Evolutionary conservation across 2,888 invertebrate species (phyloP).

Genomic region (Leptogaster cylindrica): DNA sequence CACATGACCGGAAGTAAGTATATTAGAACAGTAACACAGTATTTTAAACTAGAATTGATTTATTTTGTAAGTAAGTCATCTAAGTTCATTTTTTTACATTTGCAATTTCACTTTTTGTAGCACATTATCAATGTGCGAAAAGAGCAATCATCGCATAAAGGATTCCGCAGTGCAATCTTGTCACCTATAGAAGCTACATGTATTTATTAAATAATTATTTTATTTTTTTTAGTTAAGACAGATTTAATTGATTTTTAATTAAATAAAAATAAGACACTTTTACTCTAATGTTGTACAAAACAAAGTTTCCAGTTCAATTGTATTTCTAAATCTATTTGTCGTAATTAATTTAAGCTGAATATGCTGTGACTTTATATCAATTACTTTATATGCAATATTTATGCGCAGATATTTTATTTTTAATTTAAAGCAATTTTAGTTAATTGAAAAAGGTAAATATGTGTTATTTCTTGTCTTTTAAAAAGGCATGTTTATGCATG

Average conservation of each 20-base stretch:
- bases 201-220: neutral
- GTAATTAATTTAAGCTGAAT: neutral
- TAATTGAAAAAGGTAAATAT: neutral
- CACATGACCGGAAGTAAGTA: constrained; percentile 38
- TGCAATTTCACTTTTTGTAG: constrained; percentile 40
- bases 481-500: neutral
- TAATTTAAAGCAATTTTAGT: neutral
- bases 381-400: neutral
- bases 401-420: neutral
- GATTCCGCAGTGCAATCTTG: constrained; percentile 42
- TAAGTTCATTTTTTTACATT: neutral
- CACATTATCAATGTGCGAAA: constrained; percentile 44
- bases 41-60: constrained; percentile 4
- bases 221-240: neutral
- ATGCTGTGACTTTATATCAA: constrained; percentile 2
- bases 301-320: neutral
- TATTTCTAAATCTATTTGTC: neutral
- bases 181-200: constrained; percentile 33
- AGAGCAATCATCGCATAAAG: neutral
- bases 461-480: neutral
- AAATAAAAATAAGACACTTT: too few relatives aligned
- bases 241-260: too few relatives aligned
- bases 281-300: too few relatives aligned
- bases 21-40: neutral
- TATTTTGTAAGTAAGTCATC: neutral